Evolutionary conservation across 2,797 vertebrate species (phyloP).

Genomic region (Oophaga sylvatica): DNA sequence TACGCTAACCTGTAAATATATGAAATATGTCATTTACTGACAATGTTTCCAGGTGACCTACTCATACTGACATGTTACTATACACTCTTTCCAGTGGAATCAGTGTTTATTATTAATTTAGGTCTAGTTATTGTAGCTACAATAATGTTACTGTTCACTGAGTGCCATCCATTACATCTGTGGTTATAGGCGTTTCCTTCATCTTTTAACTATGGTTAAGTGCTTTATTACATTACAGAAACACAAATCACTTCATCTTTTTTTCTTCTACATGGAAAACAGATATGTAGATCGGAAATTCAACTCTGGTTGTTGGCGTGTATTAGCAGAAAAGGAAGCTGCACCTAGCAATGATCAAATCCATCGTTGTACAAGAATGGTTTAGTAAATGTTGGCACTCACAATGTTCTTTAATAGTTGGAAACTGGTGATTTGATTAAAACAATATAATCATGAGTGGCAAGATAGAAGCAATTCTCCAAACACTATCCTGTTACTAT

Average conservation of each 20-base stretch:
- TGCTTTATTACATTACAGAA: conserved; percentile 10
- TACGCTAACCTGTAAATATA: too few species aligned
- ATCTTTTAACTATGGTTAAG: conserved; percentile 11
- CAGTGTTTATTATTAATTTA: neutral
- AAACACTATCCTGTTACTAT: neutral
- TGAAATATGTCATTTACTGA: too few species aligned
- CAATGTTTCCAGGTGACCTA: too few species aligned
- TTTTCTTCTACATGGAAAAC: conserved; percentile 30
- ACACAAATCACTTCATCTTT: conserved; percentile 10
- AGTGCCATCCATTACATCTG: conserved; percentile 10
- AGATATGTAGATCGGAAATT: conserved; percentile 11
- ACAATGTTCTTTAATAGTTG: neutral
- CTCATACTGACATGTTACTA: neutral
- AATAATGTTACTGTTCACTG: neutral
- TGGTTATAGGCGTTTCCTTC: neutral
- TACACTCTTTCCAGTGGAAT: neutral
- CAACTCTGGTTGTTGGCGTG: neutral
- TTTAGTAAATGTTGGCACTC: neutral
- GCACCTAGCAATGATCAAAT: conserved; percentile 19
- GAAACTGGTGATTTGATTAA: neutral
- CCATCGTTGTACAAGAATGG: neutral
- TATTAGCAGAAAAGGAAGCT: conserved; percentile 23
- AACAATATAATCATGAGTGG: neutral
- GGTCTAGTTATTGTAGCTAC: neutral
- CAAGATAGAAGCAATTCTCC: neutral